Conservation (phyloP, 35 echinoderm and acorn worm species). For the Ophiothrix spiculata region DNA sequence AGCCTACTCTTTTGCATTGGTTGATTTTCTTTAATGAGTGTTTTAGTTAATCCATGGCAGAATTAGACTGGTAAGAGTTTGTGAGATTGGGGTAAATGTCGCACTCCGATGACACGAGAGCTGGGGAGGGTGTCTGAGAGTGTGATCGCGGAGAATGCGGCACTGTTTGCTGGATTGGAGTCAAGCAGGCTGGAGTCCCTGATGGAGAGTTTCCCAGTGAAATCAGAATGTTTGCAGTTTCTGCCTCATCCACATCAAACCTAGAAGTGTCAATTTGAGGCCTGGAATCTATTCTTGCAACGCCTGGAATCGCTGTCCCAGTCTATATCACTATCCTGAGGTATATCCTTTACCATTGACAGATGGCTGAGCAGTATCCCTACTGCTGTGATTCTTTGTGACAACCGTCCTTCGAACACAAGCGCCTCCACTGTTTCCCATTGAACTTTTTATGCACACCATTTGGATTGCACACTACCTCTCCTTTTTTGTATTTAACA, state of each 20-base stretch:
- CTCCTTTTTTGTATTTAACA: constrained; percentile 86
- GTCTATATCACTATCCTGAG: constrained; percentile 64
- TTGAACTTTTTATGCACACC: constrained; percentile 97
- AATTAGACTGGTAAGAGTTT: constrained; percentile 16
- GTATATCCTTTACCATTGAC: constrained; percentile 77
- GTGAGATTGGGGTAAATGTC: constrained; percentile 82
- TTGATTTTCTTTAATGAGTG: too few species aligned
- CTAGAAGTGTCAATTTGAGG: constrained; percentile 90
- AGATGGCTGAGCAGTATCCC: constrained; percentile 98
- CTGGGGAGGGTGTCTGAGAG: constrained; percentile 79
- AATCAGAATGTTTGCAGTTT: constrained; percentile 88
- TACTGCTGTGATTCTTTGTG: constrained; percentile 95
- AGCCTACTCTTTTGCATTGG: too few species aligned
- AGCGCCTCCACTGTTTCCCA: constrained; percentile 93
- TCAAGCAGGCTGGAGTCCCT: constrained; percentile 62
- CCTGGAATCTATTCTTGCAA: constrained; percentile 89
- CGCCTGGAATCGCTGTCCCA: constrained; percentile 93
- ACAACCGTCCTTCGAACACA: constrained; percentile 91
- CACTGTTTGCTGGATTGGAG: constrained; percentile 55
- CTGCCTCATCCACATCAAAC: constrained; percentile 95
- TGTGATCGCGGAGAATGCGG: constrained; percentile 71
- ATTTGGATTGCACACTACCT: constrained; percentile 90
- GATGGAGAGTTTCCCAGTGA: constrained; percentile 71
- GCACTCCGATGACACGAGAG: constrained; percentile 28
- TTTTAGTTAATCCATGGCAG: too few species aligned